Evolutionary conservation across 2,113 vertebrate species (phyloP), one percentile per base, ranked within the genome.

Genomic region (Thunnus maccoyii): DNA sequence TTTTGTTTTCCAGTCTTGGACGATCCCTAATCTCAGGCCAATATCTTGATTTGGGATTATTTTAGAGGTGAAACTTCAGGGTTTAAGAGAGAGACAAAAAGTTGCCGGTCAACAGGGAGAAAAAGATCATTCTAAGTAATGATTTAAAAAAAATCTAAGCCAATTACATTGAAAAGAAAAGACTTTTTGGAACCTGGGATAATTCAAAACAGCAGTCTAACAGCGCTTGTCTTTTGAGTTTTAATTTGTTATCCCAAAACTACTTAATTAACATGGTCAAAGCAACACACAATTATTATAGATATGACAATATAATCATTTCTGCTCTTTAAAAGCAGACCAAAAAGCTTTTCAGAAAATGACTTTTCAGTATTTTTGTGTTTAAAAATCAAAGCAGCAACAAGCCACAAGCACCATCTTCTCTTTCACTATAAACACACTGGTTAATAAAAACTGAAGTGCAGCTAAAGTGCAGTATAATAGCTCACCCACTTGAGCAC

Each of bases 11-110:
- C 44, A 5, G 22, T 78, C 27, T 67, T 68, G 44, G 48, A 64
- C 55, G 78, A 90, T 92, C 87, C 7, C 90, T 93, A 90, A 75
- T 83, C 14, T 68, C 25, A 52, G 16, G 55, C 9, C 0, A 22
- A 36, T 27, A 57, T 47, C 17, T 54, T 72, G 16, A 36, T 52
- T 4, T 4, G 1, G 3, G 27, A 14, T 47, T 48, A 15, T 54
- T 52, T 73, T 65, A 46, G 14, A 73, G 8, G 20, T 48, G 58
- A 30, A 17, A 5, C 3, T 57, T 36, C 54, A 15, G 0, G 18
- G 1, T 25, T 17, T 55, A 10, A 46, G 44, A 52, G 36, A 41
- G 36, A 41, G 36, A 41, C 36, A 41, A 41, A 41, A 41, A 41
- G 36, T 9, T 41, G 36, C 36, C 36, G 0, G 36, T 41, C 14